Evolutionary conservation across 2,797 vertebrate genomes (phyloP).

Genomic region (Carcharodon carcharias): DNA sequence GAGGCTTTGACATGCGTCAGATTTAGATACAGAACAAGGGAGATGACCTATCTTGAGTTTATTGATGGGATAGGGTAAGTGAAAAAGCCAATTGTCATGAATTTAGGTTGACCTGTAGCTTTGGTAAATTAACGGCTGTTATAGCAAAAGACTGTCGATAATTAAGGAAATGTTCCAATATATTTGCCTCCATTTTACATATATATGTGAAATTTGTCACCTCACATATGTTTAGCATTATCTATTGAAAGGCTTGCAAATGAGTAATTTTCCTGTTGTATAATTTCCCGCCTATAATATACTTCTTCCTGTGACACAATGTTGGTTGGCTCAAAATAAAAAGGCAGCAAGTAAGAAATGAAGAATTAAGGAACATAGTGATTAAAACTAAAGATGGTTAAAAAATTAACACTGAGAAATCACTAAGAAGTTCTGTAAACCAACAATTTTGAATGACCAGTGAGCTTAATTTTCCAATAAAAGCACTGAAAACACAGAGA

Average conservation of each 20-base stretch:
- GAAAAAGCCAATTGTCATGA: background rate
- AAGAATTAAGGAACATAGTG: background rate
- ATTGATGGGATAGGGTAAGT: constrained; percentile 49
- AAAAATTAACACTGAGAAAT: background rate
- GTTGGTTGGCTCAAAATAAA: background rate
- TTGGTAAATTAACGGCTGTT: background rate
- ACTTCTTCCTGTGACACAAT: background rate
- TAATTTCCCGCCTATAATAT: background rate
- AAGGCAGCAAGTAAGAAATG: background rate
- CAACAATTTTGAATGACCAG: background rate
- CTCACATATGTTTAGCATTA: background rate
- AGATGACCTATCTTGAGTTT: constrained; percentile 49
- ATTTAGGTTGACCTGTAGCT: background rate
- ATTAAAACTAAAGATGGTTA: background rate
- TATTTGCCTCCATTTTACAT: background rate
- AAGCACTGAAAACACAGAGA: background rate
- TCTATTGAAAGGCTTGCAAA: background rate
- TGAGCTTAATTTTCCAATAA: background rate
- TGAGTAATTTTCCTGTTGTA: background rate
- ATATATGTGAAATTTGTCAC: background rate
- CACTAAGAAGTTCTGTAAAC: background rate
- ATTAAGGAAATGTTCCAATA: background rate
- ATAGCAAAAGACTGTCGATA: no score
- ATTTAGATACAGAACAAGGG: constrained; percentile 50
- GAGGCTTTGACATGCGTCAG: constrained; percentile 51